phyloP scores from a whole-genome alignment of 2,888 invertebrate species.

The Stramonita haemastoma region DNA sequence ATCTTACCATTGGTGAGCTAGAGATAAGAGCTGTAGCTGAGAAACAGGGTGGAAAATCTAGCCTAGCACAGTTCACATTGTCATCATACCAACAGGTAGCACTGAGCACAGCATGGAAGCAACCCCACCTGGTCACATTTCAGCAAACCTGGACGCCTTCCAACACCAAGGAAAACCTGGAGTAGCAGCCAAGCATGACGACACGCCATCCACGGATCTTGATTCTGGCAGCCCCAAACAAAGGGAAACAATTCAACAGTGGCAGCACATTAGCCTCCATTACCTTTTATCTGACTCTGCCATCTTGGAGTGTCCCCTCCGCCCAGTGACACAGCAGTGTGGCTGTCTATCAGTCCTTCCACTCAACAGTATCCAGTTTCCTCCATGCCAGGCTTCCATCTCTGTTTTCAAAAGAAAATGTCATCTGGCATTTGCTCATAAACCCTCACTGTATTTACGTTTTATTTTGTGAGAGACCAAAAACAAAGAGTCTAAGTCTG shows the following conservation, averaged over 20 bases:
- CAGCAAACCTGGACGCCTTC: too few species aligned
- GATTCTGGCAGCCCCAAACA: too few species aligned
- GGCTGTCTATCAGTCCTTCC: background rate
- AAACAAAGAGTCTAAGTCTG: background rate
- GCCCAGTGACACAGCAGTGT: slow-evolving; percentile 33
- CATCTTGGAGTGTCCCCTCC: slow-evolving; percentile 3
- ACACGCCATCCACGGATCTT: too few species aligned
- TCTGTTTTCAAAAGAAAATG: background rate
- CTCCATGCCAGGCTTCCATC: background rate
- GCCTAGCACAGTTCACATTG: too few species aligned
- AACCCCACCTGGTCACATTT: too few species aligned
- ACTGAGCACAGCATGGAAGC: too few species aligned
- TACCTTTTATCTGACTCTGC: slow-evolving; percentile 27
- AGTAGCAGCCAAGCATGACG: too few species aligned
- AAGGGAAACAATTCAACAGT: background rate
- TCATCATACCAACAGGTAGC: too few species aligned
- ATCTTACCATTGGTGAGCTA: too few species aligned
- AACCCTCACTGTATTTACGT: background rate
- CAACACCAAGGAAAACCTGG: too few species aligned
- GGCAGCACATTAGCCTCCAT: slow-evolving; percentile 35
- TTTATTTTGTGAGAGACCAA: background rate
- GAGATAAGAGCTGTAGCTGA: too few species aligned
- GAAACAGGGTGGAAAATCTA: too few species aligned
- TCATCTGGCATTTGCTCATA: background rate
- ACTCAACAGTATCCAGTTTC: slow-evolving; percentile 31